A percentile compares a stretch with the other conserved stretches of the same genome.
Conservation (phyloP, 2,113 vertebrate species). For the Lasiurus cinereus region DNA sequence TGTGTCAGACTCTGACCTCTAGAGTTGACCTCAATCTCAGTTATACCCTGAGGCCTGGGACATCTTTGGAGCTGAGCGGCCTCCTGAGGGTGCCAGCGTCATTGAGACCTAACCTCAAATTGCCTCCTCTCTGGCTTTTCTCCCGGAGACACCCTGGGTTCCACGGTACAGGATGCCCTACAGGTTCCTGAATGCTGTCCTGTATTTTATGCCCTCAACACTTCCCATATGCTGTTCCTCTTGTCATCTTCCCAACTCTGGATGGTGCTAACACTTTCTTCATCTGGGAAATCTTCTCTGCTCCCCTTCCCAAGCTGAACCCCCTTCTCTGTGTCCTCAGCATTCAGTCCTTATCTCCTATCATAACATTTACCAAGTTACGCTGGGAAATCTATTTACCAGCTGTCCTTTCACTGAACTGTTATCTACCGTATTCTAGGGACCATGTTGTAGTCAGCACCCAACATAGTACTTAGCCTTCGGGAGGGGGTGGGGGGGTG, state of each 20-base stretch:
- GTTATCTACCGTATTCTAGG: neutral
- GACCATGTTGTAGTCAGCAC: constrained; percentile 25
- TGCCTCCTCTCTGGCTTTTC: neutral
- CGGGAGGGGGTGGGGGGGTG: neutral
- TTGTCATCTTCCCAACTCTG: neutral
- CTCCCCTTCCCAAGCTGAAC: neutral
- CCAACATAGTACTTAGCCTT: neutral
- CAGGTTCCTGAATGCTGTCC: neutral
- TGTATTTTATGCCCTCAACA: neutral
- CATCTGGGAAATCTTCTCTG: neutral
- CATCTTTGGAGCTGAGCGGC: neutral
- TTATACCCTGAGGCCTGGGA: neutral
- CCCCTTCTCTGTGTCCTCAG: neutral
- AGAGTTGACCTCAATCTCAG: neutral
- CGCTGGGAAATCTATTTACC: neutral
- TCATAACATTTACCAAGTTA: neutral
- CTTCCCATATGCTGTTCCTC: neutral
- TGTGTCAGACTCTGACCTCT: neutral
- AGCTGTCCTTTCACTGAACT: constrained; percentile 9
- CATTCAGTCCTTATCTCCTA: neutral
- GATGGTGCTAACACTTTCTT: neutral
- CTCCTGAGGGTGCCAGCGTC: neutral
- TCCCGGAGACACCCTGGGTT: neutral
- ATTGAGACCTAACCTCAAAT: neutral
- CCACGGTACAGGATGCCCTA: neutral